phyloP scores from a whole-genome alignment of 2,797 vertebrate genomes.

The Cercopithecus hamlyni region DNA sequence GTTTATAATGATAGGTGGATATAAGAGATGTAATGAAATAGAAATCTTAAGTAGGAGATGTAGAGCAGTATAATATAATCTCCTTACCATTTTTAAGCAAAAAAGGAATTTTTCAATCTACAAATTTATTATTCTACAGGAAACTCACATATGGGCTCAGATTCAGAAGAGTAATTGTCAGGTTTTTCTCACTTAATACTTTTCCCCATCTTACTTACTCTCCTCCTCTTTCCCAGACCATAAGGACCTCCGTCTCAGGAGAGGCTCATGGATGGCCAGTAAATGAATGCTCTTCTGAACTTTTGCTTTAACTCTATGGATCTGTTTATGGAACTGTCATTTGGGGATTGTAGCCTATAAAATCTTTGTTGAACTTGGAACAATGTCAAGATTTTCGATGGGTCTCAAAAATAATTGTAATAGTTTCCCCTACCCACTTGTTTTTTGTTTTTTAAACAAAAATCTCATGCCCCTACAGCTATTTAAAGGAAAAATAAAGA shows the following conservation, averaged over 20 bases:
- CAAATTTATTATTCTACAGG: neutral
- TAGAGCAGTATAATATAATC: neutral
- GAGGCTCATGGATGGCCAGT: neutral
- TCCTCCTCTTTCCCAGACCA: neutral
- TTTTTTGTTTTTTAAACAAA: neutral
- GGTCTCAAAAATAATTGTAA: slow-evolving; percentile 8
- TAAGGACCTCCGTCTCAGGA: neutral
- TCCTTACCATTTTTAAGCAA: neutral
- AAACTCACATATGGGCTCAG: neutral
- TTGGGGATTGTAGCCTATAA: neutral
- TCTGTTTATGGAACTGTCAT: neutral
- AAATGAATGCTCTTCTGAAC: neutral
- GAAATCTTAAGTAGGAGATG: neutral
- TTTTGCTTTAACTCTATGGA: neutral
- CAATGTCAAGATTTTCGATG: neutral
- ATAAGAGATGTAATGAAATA: neutral
- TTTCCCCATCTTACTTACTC: neutral
- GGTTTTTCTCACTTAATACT: neutral
- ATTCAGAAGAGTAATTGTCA: neutral
- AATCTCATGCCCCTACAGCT: neutral
- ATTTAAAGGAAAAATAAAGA: neutral
- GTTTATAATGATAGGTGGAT: neutral
- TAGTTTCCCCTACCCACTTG: neutral
- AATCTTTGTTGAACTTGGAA: slow-evolving; percentile 39
- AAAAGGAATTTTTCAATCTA: neutral